Evolutionary conservation across 2,797 vertebrate species (phyloP).

Genomic region (Aphelocoma californica): DNA sequence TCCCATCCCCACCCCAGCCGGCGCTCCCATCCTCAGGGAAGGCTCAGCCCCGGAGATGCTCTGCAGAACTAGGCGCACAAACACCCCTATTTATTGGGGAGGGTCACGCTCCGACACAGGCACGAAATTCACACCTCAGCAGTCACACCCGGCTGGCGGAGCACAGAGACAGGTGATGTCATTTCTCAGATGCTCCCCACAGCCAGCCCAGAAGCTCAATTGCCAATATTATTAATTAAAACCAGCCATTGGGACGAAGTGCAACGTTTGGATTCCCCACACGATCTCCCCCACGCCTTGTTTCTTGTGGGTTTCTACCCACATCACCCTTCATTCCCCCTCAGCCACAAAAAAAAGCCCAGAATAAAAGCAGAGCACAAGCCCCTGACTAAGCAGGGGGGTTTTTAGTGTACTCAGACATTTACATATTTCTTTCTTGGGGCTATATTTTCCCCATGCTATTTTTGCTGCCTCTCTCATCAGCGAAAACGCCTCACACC

Average conservation of each 20-base stretch:
- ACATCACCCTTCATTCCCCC: not conserved
- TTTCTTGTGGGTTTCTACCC: not conserved
- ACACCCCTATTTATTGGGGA: slow-evolving; percentile 58
- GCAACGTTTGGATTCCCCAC: not conserved
- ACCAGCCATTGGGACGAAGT: accelerated
- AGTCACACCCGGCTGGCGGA: not conserved
- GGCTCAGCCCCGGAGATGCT: not conserved
- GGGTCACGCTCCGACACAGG: not conserved
- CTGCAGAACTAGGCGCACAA: not conserved
- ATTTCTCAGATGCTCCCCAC: not conserved
- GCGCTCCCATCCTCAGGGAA: not conserved
- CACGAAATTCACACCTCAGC: not conserved
- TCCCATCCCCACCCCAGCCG: not conserved
- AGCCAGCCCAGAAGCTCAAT: not conserved
- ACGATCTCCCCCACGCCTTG: accelerated
- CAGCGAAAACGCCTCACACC: not conserved
- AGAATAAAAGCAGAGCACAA: not conserved
- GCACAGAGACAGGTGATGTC: not conserved
- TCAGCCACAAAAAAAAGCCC: not conserved
- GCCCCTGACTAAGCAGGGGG: not conserved
- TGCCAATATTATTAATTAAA: not conserved
- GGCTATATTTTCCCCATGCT: not conserved
- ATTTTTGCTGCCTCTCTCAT: not conserved
- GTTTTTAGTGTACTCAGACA: not conserved
- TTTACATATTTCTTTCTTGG: slow-evolving; percentile 43